Conservation (phyloP, 1,140 invertebrate genomes). For the Araneus ventricosus region DNA sequence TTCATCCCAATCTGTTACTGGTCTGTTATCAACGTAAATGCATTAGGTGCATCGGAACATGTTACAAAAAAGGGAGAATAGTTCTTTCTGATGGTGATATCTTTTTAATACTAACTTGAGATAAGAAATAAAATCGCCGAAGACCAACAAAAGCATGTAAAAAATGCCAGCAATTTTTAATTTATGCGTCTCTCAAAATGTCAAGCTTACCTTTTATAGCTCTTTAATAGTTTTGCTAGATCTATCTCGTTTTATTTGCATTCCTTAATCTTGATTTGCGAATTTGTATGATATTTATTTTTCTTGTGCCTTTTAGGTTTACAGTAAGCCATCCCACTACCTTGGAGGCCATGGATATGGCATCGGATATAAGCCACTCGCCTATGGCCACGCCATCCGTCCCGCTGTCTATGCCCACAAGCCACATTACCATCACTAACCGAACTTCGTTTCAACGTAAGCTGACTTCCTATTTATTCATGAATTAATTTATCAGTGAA, state of each 20-base stretch:
- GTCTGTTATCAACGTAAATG: too few species aligned
- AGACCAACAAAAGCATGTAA: too few species aligned
- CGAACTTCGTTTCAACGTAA: background rate
- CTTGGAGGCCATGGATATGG: constrained; percentile 53
- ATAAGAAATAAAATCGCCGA: too few species aligned
- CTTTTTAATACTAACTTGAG: too few species aligned
- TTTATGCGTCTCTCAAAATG: too few species aligned
- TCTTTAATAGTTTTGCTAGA: too few species aligned
- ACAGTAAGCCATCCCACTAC: constrained; percentile 44
- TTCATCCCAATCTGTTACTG: too few species aligned
- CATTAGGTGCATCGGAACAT: too few species aligned
- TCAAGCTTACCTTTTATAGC: too few species aligned
- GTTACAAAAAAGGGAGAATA: too few species aligned
- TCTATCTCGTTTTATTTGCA: background rate
- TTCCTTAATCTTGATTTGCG: background rate
- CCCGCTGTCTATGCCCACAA: constrained; percentile 45
- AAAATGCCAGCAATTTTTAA: too few species aligned
- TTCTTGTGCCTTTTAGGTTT: background rate
- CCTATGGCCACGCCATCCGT: background rate
- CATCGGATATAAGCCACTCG: constrained; percentile 34
- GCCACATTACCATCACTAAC: constrained; percentile 42
- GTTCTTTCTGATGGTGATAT: too few species aligned
- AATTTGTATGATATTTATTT: background rate
- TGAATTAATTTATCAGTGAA: background rate
- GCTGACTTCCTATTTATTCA: background rate